phyloP scores from a whole-genome alignment of 2,888 invertebrate genomes.

The Meghimatium bilineatum region DNA sequence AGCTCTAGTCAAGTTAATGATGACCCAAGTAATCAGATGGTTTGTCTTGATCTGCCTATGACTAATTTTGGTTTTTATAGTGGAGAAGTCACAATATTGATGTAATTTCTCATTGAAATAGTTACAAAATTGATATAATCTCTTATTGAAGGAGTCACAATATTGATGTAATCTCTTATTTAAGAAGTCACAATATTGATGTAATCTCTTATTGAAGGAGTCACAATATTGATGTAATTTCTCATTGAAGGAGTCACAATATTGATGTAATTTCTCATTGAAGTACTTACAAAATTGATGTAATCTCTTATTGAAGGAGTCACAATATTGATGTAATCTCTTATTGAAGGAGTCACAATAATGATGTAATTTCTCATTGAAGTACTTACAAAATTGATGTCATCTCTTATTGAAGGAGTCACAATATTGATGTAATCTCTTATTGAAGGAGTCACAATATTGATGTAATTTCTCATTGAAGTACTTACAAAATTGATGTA shows the following conservation, averaged over 20 bases:
- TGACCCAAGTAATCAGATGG: constrained; percentile 27
- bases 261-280: constrained; percentile 6
- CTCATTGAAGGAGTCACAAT: too few species aligned
- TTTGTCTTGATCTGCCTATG: constrained; percentile 65
- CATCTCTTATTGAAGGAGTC: not conserved
- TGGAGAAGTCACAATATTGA: constrained; percentile 63
- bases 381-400: not conserved
- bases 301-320: too few species aligned
- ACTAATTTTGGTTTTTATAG: constrained; percentile 70
- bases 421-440: too few species aligned
- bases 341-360: too few species aligned
- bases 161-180: not conserved
- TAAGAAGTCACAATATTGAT: not conserved
- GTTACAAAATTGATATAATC: not conserved
- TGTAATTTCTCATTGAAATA: constrained; percentile 26
- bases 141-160: not conserved
- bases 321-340: too few species aligned
- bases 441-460: not conserved
- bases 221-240: not conserved
- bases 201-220: not conserved
- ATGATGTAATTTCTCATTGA: too few species aligned
- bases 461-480: not conserved
- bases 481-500: not conserved
- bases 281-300: constrained; percentile 58
- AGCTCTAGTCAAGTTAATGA: not conserved